Percentiles rank a stretch among this genome's conserved stretches.
phyloP scores from a whole-genome alignment of 1,140 invertebrate genomes.

The Solenopsis fugax region DNA sequence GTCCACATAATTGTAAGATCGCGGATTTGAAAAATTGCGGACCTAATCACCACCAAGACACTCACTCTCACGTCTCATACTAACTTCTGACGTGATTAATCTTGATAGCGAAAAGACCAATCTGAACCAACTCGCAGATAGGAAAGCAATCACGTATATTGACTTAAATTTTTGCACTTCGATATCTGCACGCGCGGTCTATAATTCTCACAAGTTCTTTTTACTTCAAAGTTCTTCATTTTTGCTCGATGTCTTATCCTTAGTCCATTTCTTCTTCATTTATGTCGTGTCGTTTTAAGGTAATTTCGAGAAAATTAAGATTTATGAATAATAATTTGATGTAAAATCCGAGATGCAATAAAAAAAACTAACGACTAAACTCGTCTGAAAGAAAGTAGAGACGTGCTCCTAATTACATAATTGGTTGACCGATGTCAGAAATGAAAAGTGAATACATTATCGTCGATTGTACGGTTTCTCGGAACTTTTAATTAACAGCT shows the following conservation, averaged over 20 bases:
- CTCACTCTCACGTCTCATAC: not conserved
- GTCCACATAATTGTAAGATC: constrained; percentile 44
- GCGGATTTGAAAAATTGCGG: constrained; percentile 46
- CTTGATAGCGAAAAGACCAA: not conserved
- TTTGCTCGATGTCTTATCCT: not conserved
- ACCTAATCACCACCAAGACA: constrained; percentile 28
- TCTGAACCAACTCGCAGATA: not conserved
- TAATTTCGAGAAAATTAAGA: not conserved
- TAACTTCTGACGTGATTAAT: not conserved
- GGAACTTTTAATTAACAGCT: constrained; percentile 50
- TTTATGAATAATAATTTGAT: not conserved
- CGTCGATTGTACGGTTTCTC: not conserved
- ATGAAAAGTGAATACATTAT: constrained; percentile 1
- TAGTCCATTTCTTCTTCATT: not conserved
- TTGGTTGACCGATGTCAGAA: constrained; percentile 13
- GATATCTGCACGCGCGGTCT: not conserved
- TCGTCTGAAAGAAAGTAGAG: not conserved
- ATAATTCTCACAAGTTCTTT: not conserved
- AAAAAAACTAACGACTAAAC: not conserved
- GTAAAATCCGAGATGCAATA: not conserved
- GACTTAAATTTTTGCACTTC: constrained; percentile 9
- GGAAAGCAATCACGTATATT: not conserved
- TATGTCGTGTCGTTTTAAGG: not conserved
- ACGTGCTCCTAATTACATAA: constrained; percentile 12
- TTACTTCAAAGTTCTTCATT: not conserved